Evolutionary conservation across 2,888 invertebrate genomes (phyloP), one percentile per base, ranked within the genome.

Genomic region (Rhamphomyia laevipes): DNA sequence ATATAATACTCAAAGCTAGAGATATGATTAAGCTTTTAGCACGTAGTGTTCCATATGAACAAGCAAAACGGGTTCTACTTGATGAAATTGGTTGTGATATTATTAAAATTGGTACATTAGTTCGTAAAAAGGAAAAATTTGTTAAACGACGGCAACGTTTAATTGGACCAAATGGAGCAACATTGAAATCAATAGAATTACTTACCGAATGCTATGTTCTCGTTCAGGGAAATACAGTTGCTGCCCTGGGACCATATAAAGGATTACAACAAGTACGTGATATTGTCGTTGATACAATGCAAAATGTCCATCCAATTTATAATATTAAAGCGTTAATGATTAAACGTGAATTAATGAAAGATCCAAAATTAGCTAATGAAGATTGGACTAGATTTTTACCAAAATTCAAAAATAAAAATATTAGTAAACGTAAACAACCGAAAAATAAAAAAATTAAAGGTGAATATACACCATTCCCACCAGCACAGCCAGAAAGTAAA

Each of bases 241-340:
- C 97, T 13, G 89, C 91, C 0, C 74, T 99, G n/a, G 99, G 99
- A 0, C 94, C 97, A 2, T 90, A 94, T 63, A 86, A 84, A 70
- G 97, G 97, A 0, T 67, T 91, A 21, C 80, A 84, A 49, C 86
- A 89, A 68, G 89, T 90, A 0, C 75, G 95, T 49, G 82, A 86
- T 58, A 89, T 99, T 60, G 89, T 91, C 2, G 85, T 87, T 63
- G 97, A 99, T 59, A 95, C 95, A 1, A 96, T 99, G 96, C 91
- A 90, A 64, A 99, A 99, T 68, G 81, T 99, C 48, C 99, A 99
- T 74, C 99, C 99, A 1, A 92, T 99, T 67, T 97, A 96, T 65
- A 96, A 95, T 63, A 94, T 99, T 2, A 90, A 96, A 74, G 86
- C 91, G 3, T 71, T 99, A 46, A 97, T 99, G 96, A 95, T 99